These are phyloP conservation scores for Gnatocerus cornutus DNA, from an alignment of 2,888 invertebrate genomes.

Conservation along the genomic window DNA sequence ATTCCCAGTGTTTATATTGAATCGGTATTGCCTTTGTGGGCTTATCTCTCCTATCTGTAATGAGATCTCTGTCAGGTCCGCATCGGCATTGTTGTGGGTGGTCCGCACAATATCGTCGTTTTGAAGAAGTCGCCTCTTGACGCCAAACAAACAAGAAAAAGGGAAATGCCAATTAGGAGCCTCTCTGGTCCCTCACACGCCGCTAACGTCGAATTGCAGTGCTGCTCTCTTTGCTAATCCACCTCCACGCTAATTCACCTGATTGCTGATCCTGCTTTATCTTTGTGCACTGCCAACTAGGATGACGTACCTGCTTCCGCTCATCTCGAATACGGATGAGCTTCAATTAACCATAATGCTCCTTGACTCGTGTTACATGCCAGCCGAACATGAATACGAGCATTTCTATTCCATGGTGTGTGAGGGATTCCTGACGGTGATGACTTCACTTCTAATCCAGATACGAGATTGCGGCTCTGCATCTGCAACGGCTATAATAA, in stretches of 20 bases:
- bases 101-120: conserved; percentile 47
- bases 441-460: conserved; percentile 6
- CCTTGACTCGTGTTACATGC: conserved; percentile 63
- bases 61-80: conserved; percentile 70
- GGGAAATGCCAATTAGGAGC: conserved; percentile 57
- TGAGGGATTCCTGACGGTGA: conserved; percentile 28
- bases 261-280: conserved; percentile 69
- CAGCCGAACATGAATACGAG: conserved; percentile 41
- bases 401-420: conserved; percentile 11
- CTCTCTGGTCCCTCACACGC: conserved; percentile 65
- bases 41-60: conserved; percentile 72
- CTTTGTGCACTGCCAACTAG: conserved; percentile 65
- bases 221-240: conserved; percentile 70
- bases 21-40: conserved; percentile 71
- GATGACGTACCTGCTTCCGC: conserved; percentile 64
- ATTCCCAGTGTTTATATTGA: conserved; percentile 70
- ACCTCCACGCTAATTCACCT: conserved; percentile 65
- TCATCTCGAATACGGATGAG: conserved; percentile 66
- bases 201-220: conserved; percentile 66
- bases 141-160: conserved; percentile 20
- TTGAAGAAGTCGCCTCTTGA: conserved; percentile 16
- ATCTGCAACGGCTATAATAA: conserved; percentile 25
- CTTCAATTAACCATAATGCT: conserved; percentile 69
- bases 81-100: conserved; percentile 58
- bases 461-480: conserved; percentile 18